Conservation (phyloP, 2,797 vertebrate genomes). For the Notamacropus eugenii region DNA sequence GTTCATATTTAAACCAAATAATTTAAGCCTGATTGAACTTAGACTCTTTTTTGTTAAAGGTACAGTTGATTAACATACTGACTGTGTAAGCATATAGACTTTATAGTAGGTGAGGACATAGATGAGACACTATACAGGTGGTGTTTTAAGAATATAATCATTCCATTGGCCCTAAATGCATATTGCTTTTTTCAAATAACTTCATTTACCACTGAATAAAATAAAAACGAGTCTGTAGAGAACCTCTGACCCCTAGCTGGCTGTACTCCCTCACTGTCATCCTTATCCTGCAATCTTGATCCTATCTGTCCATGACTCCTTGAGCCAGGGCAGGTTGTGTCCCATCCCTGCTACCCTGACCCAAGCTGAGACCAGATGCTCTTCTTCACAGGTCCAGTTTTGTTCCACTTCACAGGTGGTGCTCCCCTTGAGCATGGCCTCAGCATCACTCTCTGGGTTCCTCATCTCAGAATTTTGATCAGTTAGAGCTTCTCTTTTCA, state of each 20-base stretch:
- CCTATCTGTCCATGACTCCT: conserved; percentile 87
- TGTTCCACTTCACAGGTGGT: conserved; percentile 24
- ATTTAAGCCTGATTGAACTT: neutral
- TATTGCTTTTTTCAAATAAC: neutral
- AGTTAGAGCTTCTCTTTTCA: conserved; percentile 91
- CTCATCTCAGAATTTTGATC: conserved; percentile 90
- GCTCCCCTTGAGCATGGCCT: conserved; percentile 66
- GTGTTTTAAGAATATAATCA: neutral
- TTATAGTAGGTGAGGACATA: neutral
- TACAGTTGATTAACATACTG: neutral
- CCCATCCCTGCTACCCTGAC: conserved; percentile 84
- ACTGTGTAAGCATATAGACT: neutral
- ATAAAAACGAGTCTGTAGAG: neutral
- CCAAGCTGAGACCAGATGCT: conserved; percentile 73
- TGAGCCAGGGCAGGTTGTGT: conserved; percentile 86
- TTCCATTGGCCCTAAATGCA: conserved; percentile 21
- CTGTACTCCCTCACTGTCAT: conserved; percentile 87
- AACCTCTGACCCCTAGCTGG: neutral
- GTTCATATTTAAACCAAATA: neutral
- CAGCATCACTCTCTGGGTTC: conserved; percentile 84
- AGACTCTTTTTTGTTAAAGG: neutral
- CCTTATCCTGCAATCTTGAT: conserved; percentile 90
- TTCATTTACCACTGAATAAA: conserved; percentile 26
- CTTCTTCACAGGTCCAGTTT: neutral
- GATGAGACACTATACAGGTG: neutral